Evolutionary conservation across 2,888 invertebrate species (phyloP).

Genomic region (Tenthredo distinguenda): DNA sequence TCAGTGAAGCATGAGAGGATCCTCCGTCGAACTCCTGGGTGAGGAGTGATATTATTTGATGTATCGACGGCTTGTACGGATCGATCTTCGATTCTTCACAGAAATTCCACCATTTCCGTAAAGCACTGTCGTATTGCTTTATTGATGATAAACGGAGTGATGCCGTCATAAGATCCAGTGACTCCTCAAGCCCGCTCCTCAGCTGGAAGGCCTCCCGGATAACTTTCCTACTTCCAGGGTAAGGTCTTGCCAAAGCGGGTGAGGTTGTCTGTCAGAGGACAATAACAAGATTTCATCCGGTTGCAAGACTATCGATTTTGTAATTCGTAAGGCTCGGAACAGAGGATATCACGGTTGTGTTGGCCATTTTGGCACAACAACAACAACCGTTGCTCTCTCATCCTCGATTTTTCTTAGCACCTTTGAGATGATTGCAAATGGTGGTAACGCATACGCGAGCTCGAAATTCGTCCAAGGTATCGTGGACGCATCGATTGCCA

Average conservation of each 20-base stretch:
- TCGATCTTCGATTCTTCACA: slow-evolving; percentile 49
- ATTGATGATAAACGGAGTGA: slow-evolving; percentile 57
- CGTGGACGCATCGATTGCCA: slow-evolving; percentile 8
- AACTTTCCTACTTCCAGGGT: slow-evolving; percentile 31
- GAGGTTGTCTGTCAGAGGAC: slow-evolving; percentile 34
- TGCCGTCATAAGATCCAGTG: slow-evolving; percentile 32
- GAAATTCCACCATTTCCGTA: slow-evolving; percentile 63
- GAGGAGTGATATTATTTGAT: slow-evolving; percentile 52
- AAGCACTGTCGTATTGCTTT: slow-evolving; percentile 60
- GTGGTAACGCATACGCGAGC: neutral
- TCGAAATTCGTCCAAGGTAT: neutral
- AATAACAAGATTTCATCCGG: slow-evolving; percentile 17
- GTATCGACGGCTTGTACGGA: slow-evolving; percentile 44
- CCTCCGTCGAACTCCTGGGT: slow-evolving; percentile 54
- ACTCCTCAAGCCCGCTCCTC: slow-evolving; percentile 17
- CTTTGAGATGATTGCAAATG: neutral
- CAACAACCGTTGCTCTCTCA: slow-evolving; percentile 50
- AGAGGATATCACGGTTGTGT: slow-evolving; percentile 55
- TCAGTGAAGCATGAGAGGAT: slow-evolving; percentile 61
- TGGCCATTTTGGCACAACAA: slow-evolving; percentile 55
- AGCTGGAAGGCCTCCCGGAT: slow-evolving; percentile 49
- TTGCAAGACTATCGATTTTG: neutral
- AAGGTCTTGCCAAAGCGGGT: slow-evolving; percentile 5
- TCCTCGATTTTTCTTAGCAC: slow-evolving; percentile 52
- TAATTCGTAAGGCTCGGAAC: slow-evolving; percentile 29